Base-by-base conservation (phyloP, 2,888 invertebrate species). In the Pherbina coryleti region DNA sequence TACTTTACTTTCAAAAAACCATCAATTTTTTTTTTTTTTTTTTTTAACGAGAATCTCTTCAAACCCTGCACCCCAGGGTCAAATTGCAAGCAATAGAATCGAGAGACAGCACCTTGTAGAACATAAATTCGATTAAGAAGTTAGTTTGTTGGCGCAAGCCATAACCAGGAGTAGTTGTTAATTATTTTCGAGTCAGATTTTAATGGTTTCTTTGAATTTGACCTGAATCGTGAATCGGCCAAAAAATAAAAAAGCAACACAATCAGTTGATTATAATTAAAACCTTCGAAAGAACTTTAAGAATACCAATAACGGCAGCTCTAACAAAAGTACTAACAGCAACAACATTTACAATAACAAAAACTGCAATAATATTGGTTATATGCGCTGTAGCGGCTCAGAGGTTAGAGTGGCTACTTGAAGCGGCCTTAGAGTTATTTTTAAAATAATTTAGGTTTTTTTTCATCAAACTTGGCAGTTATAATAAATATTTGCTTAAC, bases 151-250 rank as follows among this genome's bases (percentile, higher is more conserved):
- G 44, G 44, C 14, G 1, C 51, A 60, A 74, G n/a, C 72, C 44
- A 73, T 19, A 19, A 17, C 44, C 64, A 73, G 57, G 17, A 72
- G 57, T 55, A 60, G 74, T 71, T 69, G 72, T 78, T 76, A 78
- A 80, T 79, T 75, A 78, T 77, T 73, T 71, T 62, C 64, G 1
- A 62, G 25, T 25, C 31, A n/a, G n/a, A 11, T 69, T 70, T 44
- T 64, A 53, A 57, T 72, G 31, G 53, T 66, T 37, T 57, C 44
- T 22, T 25, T 71, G 73, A 75, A 75, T 75, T 75, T 79, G 80
- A 78, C 76, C 80, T 77, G 70, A 77, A 78, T 81, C 77, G 77
- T 77, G 79, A 78, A 57, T 57, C 49, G 31, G 55, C 66, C 69
- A 72, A 62, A 31, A 62, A 17, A 17, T 34, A 64, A 34, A 64